Base-by-base conservation (phyloP, 2,888 invertebrate genomes). In the Troglohyphantes excavatus region DNA sequence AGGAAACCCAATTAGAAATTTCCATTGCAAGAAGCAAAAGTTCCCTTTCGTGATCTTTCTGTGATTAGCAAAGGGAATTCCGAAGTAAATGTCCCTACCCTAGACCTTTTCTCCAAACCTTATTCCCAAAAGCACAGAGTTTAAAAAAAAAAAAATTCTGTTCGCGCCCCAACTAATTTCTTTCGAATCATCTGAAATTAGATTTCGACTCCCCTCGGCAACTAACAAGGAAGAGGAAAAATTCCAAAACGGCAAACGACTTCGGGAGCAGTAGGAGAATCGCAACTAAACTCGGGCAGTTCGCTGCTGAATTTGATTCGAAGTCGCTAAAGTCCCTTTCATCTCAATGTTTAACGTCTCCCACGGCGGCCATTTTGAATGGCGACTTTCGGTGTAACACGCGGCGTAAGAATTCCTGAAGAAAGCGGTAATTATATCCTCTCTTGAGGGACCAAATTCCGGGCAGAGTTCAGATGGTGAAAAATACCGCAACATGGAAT, bases 161-260 rank as follows among this genome's bases (percentile, higher is more conserved):
- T 19, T 43, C 76, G 19, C 53, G 63, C 65, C 59, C 17, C 82
- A 67, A 83, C 88, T 89, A 89, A 89, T 89, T 89, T 89, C 88
- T 89, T 89, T 83, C 39, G 88, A 89, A 89, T 89, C 88, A 83
- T 75, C 76, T 39, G 76, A 82, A 89, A 89, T 89, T 89, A 89
- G 88, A 89, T 89, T 89, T 89, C 75, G 75, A 89, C 82, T 89
- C 68, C 43, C 13, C 33, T 33, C 23, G 23, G 29, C 9, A 27
- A 17, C 68, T 33, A 23, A 21, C 59, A 53, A 63, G 23, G 78
- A 26, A 65, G 65, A 53, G 53, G 53, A 17, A 53, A n/a, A 53
- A 53, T 39, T 78, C 78, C 65, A 43, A 78, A 78, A 65, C 78
- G 65, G 78, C 63, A 61, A 75, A 19, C 75, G 53, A 61, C 75